A percentile compares a stretch with the other conserved stretches of the same genome.
phyloP scores from a whole-genome alignment of 2,113 vertebrate species.

The Mastomys coucha region DNA sequence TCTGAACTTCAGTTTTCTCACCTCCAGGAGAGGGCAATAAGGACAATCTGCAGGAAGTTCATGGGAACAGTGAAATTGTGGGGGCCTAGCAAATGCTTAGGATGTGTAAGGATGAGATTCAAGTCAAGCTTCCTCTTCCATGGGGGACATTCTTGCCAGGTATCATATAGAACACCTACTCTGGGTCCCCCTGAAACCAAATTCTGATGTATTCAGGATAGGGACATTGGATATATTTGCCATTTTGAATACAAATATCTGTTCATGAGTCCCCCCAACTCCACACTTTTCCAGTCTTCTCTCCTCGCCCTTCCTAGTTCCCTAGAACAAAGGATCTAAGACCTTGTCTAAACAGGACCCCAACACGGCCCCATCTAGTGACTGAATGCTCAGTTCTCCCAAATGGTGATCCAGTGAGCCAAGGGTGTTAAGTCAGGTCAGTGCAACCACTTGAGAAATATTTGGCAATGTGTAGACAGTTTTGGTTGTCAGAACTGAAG shows the following conservation, averaged over 20 bases:
- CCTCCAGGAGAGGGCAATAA: not conserved
- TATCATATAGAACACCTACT: not conserved
- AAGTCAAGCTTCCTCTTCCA: not conserved
- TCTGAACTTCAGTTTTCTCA: slow-evolving; percentile 28
- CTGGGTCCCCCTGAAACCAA: not conserved
- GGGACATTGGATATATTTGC: not conserved
- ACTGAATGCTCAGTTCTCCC: not conserved
- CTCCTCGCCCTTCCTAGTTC: not conserved
- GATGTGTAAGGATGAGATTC: not conserved
- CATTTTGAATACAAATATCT: not conserved
- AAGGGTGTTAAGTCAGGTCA: not conserved
- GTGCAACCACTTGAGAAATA: not conserved
- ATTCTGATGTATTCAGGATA: not conserved
- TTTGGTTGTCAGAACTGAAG: not conserved
- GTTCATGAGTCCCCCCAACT: not conserved
- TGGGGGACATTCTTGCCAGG: not conserved
- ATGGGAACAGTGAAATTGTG: not conserved
- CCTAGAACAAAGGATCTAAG: not conserved
- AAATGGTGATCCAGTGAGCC: not conserved
- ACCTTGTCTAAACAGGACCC: not conserved
- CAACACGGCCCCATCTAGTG: not conserved
- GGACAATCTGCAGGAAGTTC: not conserved
- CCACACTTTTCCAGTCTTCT: not conserved
- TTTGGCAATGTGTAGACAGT: not conserved
- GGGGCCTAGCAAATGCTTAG: not conserved